Evolutionary conservation across 2,113 vertebrate species (phyloP), one percentile per base, ranked within the genome.

Genomic region (Fulmarus glacialis): DNA sequence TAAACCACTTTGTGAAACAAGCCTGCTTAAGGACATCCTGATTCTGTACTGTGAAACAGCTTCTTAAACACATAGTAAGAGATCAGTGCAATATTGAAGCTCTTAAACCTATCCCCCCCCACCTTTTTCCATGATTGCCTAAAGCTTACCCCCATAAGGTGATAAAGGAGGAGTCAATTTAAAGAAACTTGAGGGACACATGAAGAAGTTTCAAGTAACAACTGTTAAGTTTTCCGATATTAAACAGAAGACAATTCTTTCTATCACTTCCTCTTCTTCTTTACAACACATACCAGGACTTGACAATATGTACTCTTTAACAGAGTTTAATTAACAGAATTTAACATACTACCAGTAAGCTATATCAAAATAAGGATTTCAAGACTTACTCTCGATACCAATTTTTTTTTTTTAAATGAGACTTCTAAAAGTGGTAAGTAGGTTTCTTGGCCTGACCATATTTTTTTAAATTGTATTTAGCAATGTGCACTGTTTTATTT

Each of bases 21-120:
- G 12, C 3, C 42, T 40, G 5, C 29, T 29, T 67, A 62, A 1
- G 0, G 12, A 50, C 0, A 0, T 53, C 42, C 8, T 1, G 13
- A 29, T 9, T 66, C 13, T 29, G 5, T 13, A 71, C 4, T 7
- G 40, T 23, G 29, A 38, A 87, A 47, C 30, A 58, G 4, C 20
- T 80, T 38, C 43, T 74, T 32, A 16, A 62, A 77, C 10, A 38
- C 24, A 11, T 1, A 38, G 15, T 6, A 67, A 38, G 29, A 72
- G 5, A 74, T 8, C 16, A 58, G 6, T 6, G 2, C 43, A 50
- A 43, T 16, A 53, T 16, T 27, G 47, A 63, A 63, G 11, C 20
- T 34, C 47, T 77, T 50, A 50, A 80, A 58, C 11, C 8, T 27
- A 20, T 22, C 38, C 24, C 34, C 16, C 5, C 4, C 2, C 8